These are phyloP conservation scores for Perodicticus potto DNA, from an alignment of 2,797 vertebrate species.

Conservation along the genomic window DNA sequence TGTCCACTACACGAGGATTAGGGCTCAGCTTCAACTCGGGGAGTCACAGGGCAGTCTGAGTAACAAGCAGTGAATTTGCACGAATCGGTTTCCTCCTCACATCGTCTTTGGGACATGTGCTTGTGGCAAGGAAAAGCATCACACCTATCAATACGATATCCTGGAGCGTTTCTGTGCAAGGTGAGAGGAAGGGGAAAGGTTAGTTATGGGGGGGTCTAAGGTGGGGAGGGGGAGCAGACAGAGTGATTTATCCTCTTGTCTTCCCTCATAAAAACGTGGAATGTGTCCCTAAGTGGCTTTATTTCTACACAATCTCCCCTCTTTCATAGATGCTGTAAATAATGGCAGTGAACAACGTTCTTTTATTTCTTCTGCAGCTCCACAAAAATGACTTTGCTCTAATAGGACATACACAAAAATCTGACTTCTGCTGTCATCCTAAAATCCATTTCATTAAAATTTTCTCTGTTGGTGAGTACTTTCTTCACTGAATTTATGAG, in stretches of 20 bases:
- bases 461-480: background rate
- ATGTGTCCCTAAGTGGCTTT: background rate
- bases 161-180: background rate
- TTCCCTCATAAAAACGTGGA: background rate
- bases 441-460: background rate
- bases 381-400: slow-evolving; percentile 13
- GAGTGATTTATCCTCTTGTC: background rate
- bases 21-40: background rate
- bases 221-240: background rate
- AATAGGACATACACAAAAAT: background rate
- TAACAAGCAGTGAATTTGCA: background rate
- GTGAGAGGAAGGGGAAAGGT: background rate
- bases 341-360: background rate
- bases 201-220: background rate
- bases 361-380: background rate
- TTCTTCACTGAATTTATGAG: background rate
- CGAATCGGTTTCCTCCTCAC: background rate
- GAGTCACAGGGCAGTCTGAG: background rate
- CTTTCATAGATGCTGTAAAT: background rate
- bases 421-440: background rate
- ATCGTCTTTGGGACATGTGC: background rate
- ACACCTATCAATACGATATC: background rate
- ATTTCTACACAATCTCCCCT: background rate
- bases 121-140: background rate
- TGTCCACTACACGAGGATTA: background rate